Evolutionary conservation across 2,888 invertebrate species (phyloP).

Genomic region (Kryphioiulus occultus): DNA sequence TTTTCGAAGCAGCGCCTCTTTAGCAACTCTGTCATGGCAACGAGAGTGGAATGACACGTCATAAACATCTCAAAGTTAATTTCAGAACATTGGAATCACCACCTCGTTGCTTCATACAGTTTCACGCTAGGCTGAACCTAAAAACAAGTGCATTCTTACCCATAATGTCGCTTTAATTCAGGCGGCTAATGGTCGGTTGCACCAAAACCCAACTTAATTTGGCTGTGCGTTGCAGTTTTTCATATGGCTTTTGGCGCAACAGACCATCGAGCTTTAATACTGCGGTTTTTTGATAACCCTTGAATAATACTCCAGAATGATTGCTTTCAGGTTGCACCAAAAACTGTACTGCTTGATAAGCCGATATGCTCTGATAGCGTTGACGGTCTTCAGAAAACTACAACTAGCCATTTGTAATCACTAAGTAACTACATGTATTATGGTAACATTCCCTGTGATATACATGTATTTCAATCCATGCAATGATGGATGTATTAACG

Average conservation of each 20-base stretch:
- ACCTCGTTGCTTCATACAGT: background rate
- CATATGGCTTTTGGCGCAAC: background rate
- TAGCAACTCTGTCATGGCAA: background rate
- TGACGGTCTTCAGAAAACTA: too few species aligned
- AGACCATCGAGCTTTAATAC: background rate
- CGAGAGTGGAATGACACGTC: background rate
- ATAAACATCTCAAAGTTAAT: conserved; percentile 5
- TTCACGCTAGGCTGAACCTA: background rate
- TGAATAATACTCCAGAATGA: too few species aligned
- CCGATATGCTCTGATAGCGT: too few species aligned
- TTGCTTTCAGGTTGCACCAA: too few species aligned
- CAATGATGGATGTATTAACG: too few species aligned
- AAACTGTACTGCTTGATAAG: too few species aligned
- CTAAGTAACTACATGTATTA: too few species aligned
- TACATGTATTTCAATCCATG: too few species aligned
- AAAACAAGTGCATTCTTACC: background rate
- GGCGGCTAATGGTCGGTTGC: background rate
- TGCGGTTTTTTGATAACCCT: background rate
- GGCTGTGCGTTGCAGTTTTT: background rate
- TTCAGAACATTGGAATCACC: background rate
- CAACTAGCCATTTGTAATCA: too few species aligned
- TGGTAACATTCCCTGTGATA: too few species aligned
- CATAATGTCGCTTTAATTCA: background rate
- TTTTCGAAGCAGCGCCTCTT: background rate
- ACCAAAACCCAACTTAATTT: background rate